Evolutionary conservation across 2,888 invertebrate species (phyloP).

Genomic region (Drosophila hamatofila): DNA sequence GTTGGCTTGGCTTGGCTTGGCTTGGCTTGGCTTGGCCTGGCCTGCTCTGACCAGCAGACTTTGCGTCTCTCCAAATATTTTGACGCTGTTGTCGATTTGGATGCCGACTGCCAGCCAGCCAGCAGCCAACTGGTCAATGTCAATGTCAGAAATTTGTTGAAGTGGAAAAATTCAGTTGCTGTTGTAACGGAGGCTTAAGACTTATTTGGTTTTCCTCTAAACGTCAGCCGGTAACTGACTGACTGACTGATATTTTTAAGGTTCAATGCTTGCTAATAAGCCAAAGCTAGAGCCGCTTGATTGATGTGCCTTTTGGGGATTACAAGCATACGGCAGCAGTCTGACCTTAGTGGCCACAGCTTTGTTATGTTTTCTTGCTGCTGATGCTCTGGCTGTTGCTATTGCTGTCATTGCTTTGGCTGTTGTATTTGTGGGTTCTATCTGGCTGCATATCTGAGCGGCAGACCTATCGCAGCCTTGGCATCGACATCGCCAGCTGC

Average conservation of each 20-base stretch:
- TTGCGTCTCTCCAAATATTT: slow-evolving; percentile 73
- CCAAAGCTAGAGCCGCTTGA: slow-evolving; percentile 50
- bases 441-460: slow-evolving; percentile 55
- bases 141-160: slow-evolving; percentile 80
- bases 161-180: slow-evolving; percentile 71
- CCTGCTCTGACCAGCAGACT: slow-evolving; percentile 47
- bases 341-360: slow-evolving; percentile 55
- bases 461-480: slow-evolving; percentile 55
- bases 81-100: slow-evolving; percentile 71
- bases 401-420: slow-evolving; percentile 13
- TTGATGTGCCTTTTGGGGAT: slow-evolving; percentile 74
- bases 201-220: slow-evolving; percentile 36
- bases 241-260: slow-evolving; percentile 41
- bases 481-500: slow-evolving; percentile 52
- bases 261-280: slow-evolving; percentile 74
- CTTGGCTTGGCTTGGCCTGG: slow-evolving; percentile 8
- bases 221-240: slow-evolving; percentile 16
- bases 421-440: slow-evolving; percentile 54
- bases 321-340: slow-evolving; percentile 47
- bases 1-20: slow-evolving; percentile 14
- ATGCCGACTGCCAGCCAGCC: slow-evolving; percentile 36
- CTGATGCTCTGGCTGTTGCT: slow-evolving; percentile 40
- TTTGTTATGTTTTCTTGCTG: slow-evolving; percentile 17
- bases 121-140: slow-evolving; percentile 74
- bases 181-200: slow-evolving; percentile 51